These are phyloP conservation scores for Sylvilagus floridanus DNA, from an alignment of 2,797 vertebrate species.

Conservation along the genomic window DNA sequence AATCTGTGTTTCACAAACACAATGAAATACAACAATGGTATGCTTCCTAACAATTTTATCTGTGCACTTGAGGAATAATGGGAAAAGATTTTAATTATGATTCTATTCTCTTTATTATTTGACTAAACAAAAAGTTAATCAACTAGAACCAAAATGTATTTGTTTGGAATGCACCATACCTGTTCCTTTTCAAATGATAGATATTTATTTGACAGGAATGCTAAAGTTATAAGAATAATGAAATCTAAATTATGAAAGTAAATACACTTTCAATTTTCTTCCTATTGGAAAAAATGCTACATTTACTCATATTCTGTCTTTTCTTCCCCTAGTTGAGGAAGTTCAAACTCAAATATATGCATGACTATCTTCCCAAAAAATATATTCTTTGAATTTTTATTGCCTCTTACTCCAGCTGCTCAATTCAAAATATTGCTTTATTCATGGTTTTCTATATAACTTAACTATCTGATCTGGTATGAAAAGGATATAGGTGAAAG, in stretches of 20 bases:
- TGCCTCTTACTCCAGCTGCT: not conserved
- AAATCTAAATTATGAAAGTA: conserved; percentile 46
- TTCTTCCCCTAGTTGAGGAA: conserved; percentile 4
- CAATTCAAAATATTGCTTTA: conserved; percentile 47
- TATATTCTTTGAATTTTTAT: conserved; percentile 22
- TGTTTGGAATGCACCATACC: not conserved
- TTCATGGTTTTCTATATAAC: conserved; percentile 47
- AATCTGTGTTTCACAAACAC: not conserved
- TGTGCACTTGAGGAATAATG: not conserved
- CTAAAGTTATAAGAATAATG: conserved; percentile 2
- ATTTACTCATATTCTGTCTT: conserved; percentile 41
- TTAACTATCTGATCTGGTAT: not conserved
- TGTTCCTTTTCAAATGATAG: not conserved
- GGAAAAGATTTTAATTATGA: conserved; percentile 47
- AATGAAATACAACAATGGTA: not conserved
- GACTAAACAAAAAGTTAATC: conserved; percentile 9
- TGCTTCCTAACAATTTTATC: not conserved
- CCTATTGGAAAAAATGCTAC: conserved; percentile 9
- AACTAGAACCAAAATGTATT: not conserved
- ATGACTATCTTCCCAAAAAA: conserved; percentile 17
- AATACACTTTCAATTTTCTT: conserved; percentile 24
- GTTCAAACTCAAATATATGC: conserved; percentile 15
- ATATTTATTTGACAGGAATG: conserved; percentile 23
- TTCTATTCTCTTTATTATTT: not conserved
- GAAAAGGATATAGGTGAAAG: conserved; percentile 6